Base-by-base conservation (phyloP, 2,888 invertebrate species). In the Magallana nippona region DNA sequence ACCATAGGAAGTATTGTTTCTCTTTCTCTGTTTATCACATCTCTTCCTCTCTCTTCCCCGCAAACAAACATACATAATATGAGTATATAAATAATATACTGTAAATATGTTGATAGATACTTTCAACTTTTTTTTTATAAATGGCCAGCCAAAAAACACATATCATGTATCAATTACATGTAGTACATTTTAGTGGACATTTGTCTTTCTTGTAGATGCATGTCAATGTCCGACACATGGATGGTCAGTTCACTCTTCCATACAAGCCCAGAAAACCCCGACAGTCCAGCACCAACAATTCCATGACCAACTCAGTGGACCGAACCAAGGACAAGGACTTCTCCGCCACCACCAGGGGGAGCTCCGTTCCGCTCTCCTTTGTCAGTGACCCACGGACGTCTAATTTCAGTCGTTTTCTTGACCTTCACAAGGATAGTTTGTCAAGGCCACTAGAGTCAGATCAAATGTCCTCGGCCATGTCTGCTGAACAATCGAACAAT, bases 171-270 rank as follows among this genome's bases (percentile, higher is more conserved):
- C 22, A 22, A 10, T 32, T 77, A n/a, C n/a, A n/a, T n/a, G n/a
- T n/a, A 8, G 15, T 77, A 5, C 22, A n/a, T 22, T 32, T 22
- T 5, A 32, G 17, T 13, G 1, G 27, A 13, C 13, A 11, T 82
- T 11, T 19, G 2, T 71, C 19, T 55, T 27, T n/a, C n/a, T 85
- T 84, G 19, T 22, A 85, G 85, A 85, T 85, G 85, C 85, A 85
- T 83, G 85, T 85, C 1, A 80, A 85, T 62, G 27, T 85, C 11
- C 80, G 81, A 32, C 57, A 83, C 15, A 55, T 85, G 17, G 85
- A 85, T 11, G 80, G 63, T 10, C 17, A 63, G 11, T 80, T 77
- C 15, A 55, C 79, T 10, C 56, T 83, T 10, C 80, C 57, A 10
- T 80, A 80, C 80, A 79, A 79, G 22, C 56, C 79, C 19, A 22